Percentiles rank a stretch among this genome's conserved stretches.
These are phyloP conservation scores for Platichthys flesus DNA, from an alignment of 2,113 vertebrate species.

Conservation along the genomic window DNA sequence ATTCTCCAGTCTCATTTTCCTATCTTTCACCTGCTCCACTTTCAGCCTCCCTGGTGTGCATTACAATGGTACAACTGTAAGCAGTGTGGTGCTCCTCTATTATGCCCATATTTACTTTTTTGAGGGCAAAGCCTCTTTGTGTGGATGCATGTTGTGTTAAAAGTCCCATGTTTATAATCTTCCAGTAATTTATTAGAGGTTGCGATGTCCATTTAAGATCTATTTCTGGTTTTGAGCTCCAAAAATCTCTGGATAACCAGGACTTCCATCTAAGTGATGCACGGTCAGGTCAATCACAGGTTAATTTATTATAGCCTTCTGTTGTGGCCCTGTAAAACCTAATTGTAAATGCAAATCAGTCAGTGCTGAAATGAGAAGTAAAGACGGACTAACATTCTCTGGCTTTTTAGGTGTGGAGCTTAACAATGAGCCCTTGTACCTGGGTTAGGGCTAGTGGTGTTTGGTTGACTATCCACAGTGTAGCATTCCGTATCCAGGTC, in stretches of 20 bases:
- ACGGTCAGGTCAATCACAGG: background rate
- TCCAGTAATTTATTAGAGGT: background rate
- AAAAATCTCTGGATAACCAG: background rate
- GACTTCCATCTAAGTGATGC: background rate
- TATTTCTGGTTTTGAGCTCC: background rate
- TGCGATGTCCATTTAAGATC: background rate
- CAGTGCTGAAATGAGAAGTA: no score
- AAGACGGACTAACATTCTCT: no score
- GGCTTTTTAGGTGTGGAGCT: background rate
- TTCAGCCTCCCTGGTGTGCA: constrained; percentile 30
- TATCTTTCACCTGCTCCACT: constrained; percentile 62
- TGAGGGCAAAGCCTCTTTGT: constrained; percentile 34
- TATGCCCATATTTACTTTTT: background rate
- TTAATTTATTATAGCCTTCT: background rate
- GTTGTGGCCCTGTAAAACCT: background rate
- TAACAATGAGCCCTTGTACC: background rate
- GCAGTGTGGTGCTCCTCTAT: constrained; percentile 15
- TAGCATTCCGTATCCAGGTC: background rate
- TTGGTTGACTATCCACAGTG: background rate
- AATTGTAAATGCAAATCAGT: background rate
- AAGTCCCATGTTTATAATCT: background rate
- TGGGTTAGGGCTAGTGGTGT: no score
- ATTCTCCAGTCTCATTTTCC: constrained; percentile 44
- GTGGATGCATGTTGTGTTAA: constrained; percentile 24
- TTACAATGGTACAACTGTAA: constrained; percentile 15